Evolutionary conservation across 2,888 invertebrate species (phyloP), one percentile per base, ranked within the genome.

Genomic region (Drosophila multiciliata): DNA sequence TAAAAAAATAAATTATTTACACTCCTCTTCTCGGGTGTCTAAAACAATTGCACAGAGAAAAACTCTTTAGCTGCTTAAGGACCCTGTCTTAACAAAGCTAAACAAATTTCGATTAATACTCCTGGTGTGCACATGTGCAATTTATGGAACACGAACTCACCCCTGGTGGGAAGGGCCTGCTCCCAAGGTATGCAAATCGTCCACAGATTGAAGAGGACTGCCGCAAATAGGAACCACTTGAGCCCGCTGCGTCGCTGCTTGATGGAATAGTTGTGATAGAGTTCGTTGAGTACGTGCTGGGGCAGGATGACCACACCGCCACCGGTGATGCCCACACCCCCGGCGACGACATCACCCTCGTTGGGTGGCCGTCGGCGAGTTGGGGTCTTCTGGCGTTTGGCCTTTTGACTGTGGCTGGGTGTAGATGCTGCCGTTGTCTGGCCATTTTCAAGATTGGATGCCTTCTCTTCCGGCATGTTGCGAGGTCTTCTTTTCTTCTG

Each of bases 211-310:
- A 95, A 95, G 61, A 96, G 92, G n/a, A 96, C 93, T 57, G 95
- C 95, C 60, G 95, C 94, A 45, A 95, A 92, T 23, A 96, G 93
- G 92, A 96, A 96, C 92, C 96, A 95, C 90, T 95, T 95, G 50
- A 96, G 93, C 38, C 96, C 96, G 54, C 95, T 95, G 55, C 96
- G 94, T 85, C 96, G 95, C 91, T 96, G 96, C 86, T 96, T 95
- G 53, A 95, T 94, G 85, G 95, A 95, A 92, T 96, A 96, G 73
- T 95, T 95, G 80, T 95, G 95, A 91, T 96, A 96, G 7, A 96
- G 94, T 84, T 94, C 94, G 90, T 96, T 96, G 77, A 96, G 93
- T 59, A 95, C 94, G 11, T 94, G 93, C 87, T 95, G 95, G 40
- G 95, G 92, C 33, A 93, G 84, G 38, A 89, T 90, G 48, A 93